Conservation (phyloP, 2,113 vertebrate genomes). For the Agelaius phoeniceus region DNA sequence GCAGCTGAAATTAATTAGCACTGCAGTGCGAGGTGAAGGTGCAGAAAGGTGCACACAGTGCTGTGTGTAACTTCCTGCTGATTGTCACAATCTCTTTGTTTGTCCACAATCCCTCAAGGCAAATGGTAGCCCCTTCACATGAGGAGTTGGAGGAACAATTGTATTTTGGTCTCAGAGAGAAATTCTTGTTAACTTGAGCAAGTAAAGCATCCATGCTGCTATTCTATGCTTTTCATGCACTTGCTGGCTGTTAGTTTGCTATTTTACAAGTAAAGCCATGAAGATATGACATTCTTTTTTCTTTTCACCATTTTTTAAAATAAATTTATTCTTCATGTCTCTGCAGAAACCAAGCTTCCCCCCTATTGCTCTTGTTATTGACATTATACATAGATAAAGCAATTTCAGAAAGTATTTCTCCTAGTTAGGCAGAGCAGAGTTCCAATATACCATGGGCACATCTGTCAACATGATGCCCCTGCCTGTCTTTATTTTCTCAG, state of each 20-base stretch:
- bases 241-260: slow-evolving; percentile 7
- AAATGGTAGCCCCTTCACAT: background rate
- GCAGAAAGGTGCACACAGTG: background rate
- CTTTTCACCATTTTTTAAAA: background rate
- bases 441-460: background rate
- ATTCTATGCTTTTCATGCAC: background rate
- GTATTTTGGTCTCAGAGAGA: background rate
- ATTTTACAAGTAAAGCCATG: background rate
- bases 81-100: background rate
- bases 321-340: background rate
- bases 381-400: slow-evolving; percentile 14
- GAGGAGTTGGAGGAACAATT: background rate
- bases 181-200: background rate
- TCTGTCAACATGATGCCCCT: background rate
- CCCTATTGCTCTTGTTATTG: slow-evolving; percentile 20
- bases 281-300: slow-evolving; percentile 10
- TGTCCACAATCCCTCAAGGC: background rate
- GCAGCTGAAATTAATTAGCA: slow-evolving; percentile 17
- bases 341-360: background rate
- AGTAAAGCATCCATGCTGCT: background rate
- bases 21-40: background rate
- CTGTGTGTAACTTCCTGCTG: slow-evolving; percentile 2
- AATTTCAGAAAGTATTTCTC: slow-evolving; percentile 13
- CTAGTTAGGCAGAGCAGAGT: slow-evolving; percentile 1
- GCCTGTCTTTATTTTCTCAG: slow-evolving; percentile 33